Evolutionary conservation across 1,140 invertebrate species (phyloP), one percentile per base, ranked within the genome.

Genomic region (Temnothorax nylanderi): DNA sequence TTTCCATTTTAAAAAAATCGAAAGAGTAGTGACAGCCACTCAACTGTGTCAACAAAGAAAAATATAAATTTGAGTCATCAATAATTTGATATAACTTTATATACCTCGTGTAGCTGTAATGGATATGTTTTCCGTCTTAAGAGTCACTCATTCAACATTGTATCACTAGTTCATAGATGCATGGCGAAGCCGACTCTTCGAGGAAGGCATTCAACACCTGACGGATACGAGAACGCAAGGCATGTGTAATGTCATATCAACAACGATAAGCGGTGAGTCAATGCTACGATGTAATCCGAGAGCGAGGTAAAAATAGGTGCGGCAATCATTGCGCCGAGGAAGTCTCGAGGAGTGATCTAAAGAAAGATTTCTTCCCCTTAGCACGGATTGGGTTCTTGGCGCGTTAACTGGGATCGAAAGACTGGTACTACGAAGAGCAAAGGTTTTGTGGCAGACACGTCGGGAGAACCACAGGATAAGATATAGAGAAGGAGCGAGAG

Each of bases 401-500:
- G 69, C 51, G 67, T 72, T 75, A 62, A 62, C 41, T 62, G 64
- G 75, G 84, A 87, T 78, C 44, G 78, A 60, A 56, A 76, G 44
- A 47, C 82, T 18, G 67, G 34, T 34, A 71, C 51, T 54, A 6
- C 54, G 74, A 82, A 88, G 85, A 82, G 54, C 80, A 32, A 69
- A 64, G 49, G 4, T 71, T 32, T 51, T 11, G 60, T 8, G 26
- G 54, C 49, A 16, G 54, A 47, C 62, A 49, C 72, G 34, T 18
- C 13, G 32, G 21, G 37, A 56, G 74, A 72, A 41, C 18, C 72
- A 8, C 6, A 21, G 44, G 18, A 32, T 18, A 6, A 41, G 37
- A 21, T 47, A 32, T 7, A 11, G 65, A 81, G 71, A 21, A 41
- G 32, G 4, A 71, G 47, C 18, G n/a, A 13, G 41, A 51, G 44